A percentile compares a stretch with the other conserved stretches of the same genome.
Evolutionary conservation across 2,888 invertebrate species (phyloP).

Genomic region (Calameuta filiformis): DNA sequence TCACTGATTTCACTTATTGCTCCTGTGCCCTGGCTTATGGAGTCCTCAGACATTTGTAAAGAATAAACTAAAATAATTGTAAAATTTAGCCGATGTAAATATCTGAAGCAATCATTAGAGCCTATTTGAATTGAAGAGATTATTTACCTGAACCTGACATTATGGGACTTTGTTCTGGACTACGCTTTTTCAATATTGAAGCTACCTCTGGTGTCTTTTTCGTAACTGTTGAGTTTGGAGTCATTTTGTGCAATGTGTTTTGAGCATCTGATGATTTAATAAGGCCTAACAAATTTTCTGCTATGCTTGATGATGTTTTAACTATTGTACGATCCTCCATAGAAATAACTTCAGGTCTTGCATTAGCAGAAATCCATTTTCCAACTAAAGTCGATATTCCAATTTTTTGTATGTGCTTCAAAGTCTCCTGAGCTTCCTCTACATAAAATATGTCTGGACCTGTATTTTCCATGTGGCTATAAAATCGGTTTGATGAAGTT

Average conservation of each 20-base stretch:
- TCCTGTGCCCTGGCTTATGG: constrained; percentile 74
- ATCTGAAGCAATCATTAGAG: neutral
- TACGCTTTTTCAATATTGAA: constrained; percentile 72
- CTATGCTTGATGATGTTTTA: constrained; percentile 57
- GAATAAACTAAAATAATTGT: constrained; percentile 49
- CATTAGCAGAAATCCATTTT: constrained; percentile 76
- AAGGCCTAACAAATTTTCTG: constrained; percentile 62
- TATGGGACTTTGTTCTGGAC: constrained; percentile 68
- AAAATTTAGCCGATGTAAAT: neutral
- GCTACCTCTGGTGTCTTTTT: constrained; percentile 68
- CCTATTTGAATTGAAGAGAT: neutral
- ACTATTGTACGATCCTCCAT: constrained; percentile 56
- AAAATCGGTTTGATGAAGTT: neutral
- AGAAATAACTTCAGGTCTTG: constrained; percentile 71
- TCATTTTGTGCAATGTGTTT: constrained; percentile 53
- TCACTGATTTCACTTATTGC: constrained; percentile 74
- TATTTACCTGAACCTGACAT: constrained; percentile 51
- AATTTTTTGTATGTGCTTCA: constrained; percentile 80
- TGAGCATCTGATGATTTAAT: constrained; percentile 61
- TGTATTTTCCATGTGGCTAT: constrained; percentile 70
- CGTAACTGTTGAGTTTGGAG: constrained; percentile 28
- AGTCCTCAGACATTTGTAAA: constrained; percentile 73
- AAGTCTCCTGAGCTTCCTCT: constrained; percentile 89
- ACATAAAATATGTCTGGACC: constrained; percentile 87
- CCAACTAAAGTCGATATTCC: constrained; percentile 79